These are phyloP conservation scores for Andrena fulva DNA, from an alignment of 2,888 invertebrate genomes.

Conservation along the genomic window DNA sequence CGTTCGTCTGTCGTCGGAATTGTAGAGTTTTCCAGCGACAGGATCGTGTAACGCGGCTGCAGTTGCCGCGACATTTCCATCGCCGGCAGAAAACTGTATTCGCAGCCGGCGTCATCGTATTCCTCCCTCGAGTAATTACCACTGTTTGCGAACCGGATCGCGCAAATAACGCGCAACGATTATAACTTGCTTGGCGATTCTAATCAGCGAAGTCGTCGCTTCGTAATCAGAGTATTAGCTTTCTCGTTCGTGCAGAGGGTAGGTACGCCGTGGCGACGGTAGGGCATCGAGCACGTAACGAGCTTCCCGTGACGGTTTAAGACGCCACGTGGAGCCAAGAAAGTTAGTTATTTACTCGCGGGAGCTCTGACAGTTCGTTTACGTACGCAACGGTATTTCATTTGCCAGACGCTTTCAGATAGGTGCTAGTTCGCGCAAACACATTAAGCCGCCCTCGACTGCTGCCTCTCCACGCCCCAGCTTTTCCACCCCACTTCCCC, in stretches of 20 bases:
- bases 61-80: slow-evolving; percentile 3
- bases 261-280: slow-evolving; percentile 29
- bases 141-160: slow-evolving; percentile 55
- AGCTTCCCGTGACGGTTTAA: slow-evolving; percentile 71
- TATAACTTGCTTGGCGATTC: slow-evolving; percentile 64
- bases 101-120: neutral
- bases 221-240: slow-evolving; percentile 68
- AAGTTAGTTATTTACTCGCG: slow-evolving; percentile 76
- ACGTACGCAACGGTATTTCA: slow-evolving; percentile 77
- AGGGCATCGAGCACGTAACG: slow-evolving; percentile 63
- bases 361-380: slow-evolving; percentile 72
- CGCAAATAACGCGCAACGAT: slow-evolving; percentile 56
- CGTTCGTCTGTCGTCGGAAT: slow-evolving; percentile 20
- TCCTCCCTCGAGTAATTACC: slow-evolving; percentile 40
- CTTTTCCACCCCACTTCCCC: slow-evolving; percentile 1
- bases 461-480: slow-evolving; percentile 30
- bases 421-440: slow-evolving; percentile 70
- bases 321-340: slow-evolving; percentile 70
- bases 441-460: slow-evolving; percentile 69
- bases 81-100: neutral
- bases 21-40: neutral
- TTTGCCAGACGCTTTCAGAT: slow-evolving; percentile 70
- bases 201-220: slow-evolving; percentile 54
- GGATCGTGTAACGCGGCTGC: neutral
- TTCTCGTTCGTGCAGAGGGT: slow-evolving; percentile 50